Conservation (phyloP, 2,888 invertebrate genomes). For the Alcis repandata region DNA sequence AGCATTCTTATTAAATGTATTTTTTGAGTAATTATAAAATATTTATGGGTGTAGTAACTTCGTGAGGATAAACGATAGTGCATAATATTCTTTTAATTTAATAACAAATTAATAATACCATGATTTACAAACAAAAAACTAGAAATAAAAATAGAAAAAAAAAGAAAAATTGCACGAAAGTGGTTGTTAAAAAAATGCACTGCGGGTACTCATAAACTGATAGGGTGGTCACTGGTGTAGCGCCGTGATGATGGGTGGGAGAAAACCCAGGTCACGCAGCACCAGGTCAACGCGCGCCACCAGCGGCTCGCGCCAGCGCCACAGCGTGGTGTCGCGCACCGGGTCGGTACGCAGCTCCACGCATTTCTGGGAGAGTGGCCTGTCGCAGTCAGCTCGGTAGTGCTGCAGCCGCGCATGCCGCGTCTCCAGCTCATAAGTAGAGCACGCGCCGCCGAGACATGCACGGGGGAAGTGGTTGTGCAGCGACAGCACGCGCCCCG, state of each 20-base stretch:
- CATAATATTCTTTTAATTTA: no score
- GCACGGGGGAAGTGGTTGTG: slow-evolving; percentile 97
- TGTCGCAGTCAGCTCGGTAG: slow-evolving; percentile 97
- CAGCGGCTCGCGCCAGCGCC: slow-evolving; percentile 94
- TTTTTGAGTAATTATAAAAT: no score
- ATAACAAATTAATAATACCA: no score
- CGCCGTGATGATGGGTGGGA: slow-evolving; percentile 66
- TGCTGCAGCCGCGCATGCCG: slow-evolving; percentile 96
- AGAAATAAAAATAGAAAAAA: no score
- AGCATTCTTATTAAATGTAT: no score
- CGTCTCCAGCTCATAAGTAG: slow-evolving; percentile 94
- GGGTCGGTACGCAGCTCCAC: slow-evolving; percentile 93
- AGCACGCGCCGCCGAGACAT: slow-evolving; percentile 94
- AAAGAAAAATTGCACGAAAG: no score
- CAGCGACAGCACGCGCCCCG: slow-evolving; percentile 94
- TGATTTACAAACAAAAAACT: no score
- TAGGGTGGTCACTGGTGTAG: slow-evolving; percentile 62
- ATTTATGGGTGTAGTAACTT: no score
- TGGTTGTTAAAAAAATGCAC: no score
- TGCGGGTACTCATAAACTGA: no score
- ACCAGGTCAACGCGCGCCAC: slow-evolving; percentile 90
- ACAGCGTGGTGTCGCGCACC: slow-evolving; percentile 94
- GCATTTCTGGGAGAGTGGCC: slow-evolving; percentile 94
- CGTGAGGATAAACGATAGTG: no score
- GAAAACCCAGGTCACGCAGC: slow-evolving; percentile 91